phyloP scores from a whole-genome alignment of 1,140 invertebrate species.

The Odontomachus brunneus region DNA sequence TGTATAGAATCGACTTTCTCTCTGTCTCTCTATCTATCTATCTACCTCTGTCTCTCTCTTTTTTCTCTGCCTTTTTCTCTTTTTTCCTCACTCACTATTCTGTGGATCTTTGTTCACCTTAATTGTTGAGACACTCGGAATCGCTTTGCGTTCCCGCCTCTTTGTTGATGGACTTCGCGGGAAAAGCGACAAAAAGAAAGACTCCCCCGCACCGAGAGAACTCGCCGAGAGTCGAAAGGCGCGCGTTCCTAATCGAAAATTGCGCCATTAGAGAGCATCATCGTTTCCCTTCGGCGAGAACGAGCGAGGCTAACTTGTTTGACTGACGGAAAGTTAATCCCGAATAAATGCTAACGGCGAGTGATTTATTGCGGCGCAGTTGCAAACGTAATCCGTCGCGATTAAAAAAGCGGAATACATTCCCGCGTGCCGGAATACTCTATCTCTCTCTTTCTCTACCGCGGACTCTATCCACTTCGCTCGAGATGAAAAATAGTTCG shows the following conservation, averaged over 20 bases:
- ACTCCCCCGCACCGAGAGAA: slow-evolving; percentile 1
- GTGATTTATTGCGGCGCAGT: slow-evolving; percentile 1
- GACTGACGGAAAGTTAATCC: neutral
- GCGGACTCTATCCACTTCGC: no score
- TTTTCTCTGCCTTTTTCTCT: slow-evolving; percentile 57
- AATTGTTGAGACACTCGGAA: slow-evolving; percentile 58
- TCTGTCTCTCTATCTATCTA: slow-evolving; percentile 44
- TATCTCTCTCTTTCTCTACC: no score
- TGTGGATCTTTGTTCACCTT: slow-evolving; percentile 63
- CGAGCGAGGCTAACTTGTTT: slow-evolving; percentile 26
- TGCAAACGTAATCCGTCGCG: neutral
- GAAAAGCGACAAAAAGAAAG: slow-evolving; percentile 2
- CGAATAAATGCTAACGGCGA: neutral
- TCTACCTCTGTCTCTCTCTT: slow-evolving; percentile 47
- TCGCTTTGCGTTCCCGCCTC: slow-evolving; percentile 49
- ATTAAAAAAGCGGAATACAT: neutral
- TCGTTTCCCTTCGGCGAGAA: slow-evolving; percentile 44
- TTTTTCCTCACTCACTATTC: slow-evolving; percentile 33
- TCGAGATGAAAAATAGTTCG: no score
- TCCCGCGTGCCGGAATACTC: no score
- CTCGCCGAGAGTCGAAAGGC: neutral
- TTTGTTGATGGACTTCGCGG: slow-evolving; percentile 47
- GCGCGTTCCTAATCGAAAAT: slow-evolving; percentile 33
- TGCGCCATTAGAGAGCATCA: slow-evolving; percentile 22
- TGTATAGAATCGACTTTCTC: slow-evolving; percentile 54